These are phyloP conservation scores for Zele albiditarsus DNA, from an alignment of 2,888 invertebrate genomes.

Conservation along the genomic window DNA sequence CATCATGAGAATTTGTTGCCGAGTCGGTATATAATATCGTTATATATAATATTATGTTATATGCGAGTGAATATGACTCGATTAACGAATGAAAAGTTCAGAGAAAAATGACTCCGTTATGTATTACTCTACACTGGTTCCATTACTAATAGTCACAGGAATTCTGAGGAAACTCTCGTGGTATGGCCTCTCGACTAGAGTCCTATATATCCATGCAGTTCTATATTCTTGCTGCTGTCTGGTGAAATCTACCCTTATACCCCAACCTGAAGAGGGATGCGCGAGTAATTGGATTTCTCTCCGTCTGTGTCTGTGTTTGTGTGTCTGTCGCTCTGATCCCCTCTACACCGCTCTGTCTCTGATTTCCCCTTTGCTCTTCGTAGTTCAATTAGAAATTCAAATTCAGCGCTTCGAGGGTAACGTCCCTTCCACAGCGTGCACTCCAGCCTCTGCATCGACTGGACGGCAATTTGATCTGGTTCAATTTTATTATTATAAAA, in stretches of 20 bases:
- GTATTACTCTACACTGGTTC: background rate
- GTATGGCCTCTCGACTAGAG: slow-evolving; percentile 5
- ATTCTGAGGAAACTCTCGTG: slow-evolving; percentile 29
- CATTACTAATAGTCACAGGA: slow-evolving; percentile 10
- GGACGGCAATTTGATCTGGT: background rate
- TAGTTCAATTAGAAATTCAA: slow-evolving; percentile 71
- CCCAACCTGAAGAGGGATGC: slow-evolving; percentile 32
- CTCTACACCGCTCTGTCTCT: background rate
- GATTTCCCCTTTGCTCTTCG: slow-evolving; percentile 33
- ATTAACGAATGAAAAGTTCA: no score
- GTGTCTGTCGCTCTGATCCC: no score
- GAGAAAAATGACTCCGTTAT: background rate
- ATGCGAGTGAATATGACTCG: no score
- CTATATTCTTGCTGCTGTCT: background rate
- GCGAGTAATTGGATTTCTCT: slow-evolving; percentile 54
- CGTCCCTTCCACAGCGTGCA: slow-evolving; percentile 40
- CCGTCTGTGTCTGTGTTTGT: slow-evolving; percentile 30
- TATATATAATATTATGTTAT: no score
- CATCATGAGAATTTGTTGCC: no score
- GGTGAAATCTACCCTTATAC: background rate
- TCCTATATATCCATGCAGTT: background rate
- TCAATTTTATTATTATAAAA: background rate
- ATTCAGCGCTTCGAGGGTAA: slow-evolving; percentile 59
- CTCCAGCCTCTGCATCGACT: slow-evolving; percentile 34
- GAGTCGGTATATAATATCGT: no score